Evolutionary conservation across 2,113 vertebrate genomes (phyloP), one percentile per base, ranked within the genome.

Genomic region (Oxyruncus cristatus): DNA sequence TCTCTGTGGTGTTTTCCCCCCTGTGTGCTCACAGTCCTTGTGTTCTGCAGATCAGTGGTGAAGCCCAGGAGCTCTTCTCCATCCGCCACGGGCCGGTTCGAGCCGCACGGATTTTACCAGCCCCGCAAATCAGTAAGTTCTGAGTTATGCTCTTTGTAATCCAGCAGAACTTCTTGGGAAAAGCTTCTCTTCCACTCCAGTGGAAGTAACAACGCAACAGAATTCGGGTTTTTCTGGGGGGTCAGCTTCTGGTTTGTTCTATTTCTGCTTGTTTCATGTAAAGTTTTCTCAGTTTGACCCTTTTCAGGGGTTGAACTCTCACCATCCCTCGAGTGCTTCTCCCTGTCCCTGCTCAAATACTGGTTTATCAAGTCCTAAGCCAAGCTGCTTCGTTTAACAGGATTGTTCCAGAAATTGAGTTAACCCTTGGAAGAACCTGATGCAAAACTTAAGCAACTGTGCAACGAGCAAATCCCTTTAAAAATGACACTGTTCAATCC

Each of bases 11-110:
- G 52, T 15, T 39, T 65, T 74, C 79, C 14, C 16, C 17, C 0
- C 5, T 81, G 55, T 24, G 42, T 86, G 14, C 37, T 90, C 47
- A 15, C 59, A 14, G 37, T 41, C 12, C 66, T 0, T 77, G 3
- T 95, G 47, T 90, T 75, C 76, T 97, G 81, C 97, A 99, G 99
- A 98, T 99, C 97, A 99, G 98, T 73, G 99, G 99, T 3, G 99
- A 99, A 95, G 99, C 99, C n/a, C 99, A 99, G 88, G 99, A 99
- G 53, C 98, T 99, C 77, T 99, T 99, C 96, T 99, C 99, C 3
- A 98, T 99, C 71, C 98, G 99, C 55, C 98, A 99, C 6, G 99
- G 99, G 53, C 99, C 99, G 3, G 98, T 99, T 46, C 97, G 99
- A 96, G 98, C 99, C 8, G 99, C 99, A 21, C 98, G 98, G 59